Evolutionary conservation across 2,113 vertebrate species (phyloP), one percentile per base, ranked within the genome.

Genomic region (Capra hircus): DNA sequence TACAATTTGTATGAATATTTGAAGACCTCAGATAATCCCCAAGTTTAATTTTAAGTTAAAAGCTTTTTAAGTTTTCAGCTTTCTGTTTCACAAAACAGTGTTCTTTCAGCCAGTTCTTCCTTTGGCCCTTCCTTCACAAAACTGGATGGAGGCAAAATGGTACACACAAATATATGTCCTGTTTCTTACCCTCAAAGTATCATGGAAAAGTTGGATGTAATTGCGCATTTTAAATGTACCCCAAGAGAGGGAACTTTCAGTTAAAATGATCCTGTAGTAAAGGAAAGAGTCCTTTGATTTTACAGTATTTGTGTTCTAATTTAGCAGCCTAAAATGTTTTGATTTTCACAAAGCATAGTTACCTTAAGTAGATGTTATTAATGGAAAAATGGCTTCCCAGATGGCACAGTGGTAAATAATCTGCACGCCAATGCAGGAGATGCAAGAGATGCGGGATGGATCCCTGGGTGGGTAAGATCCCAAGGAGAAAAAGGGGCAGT

Each of bases 11-110:
- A 64, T 93, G 94, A 93, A 94, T 94, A 94, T 93, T 92, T 62
- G 91, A 97, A 96, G 94, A 82, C 91, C 36, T 94, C 43, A 40
- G 88, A 93, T 98, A 97, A 98, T 96, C 97, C 78, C 80, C 93
- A 95, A 88, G 98, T 71, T 83, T 94, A 97, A 97, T 96, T 96
- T 96, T 91, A 97, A 96, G 90, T 95, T 97, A 90, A 96, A 90
- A 84, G 30, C 43, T 93, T 92, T 81, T 74, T 27, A 93, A 48
- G 40, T 74, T 91, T 96, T 96, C 83, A 88, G 94, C 82, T 90
- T 89, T 83, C 62, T 97, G 78, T 87, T 92, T 97, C 88, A 67
- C 50, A 53, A 93, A 94, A 94, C 92, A 94, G 87, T 91, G 21
- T 97, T 96, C 81, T 64, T 96, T 94, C 0, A 2, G 23, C 77